A percentile compares a stretch with the other conserved stretches of the same genome.
phyloP scores from a whole-genome alignment of 2,888 invertebrate species.

The Elegia similella region DNA sequence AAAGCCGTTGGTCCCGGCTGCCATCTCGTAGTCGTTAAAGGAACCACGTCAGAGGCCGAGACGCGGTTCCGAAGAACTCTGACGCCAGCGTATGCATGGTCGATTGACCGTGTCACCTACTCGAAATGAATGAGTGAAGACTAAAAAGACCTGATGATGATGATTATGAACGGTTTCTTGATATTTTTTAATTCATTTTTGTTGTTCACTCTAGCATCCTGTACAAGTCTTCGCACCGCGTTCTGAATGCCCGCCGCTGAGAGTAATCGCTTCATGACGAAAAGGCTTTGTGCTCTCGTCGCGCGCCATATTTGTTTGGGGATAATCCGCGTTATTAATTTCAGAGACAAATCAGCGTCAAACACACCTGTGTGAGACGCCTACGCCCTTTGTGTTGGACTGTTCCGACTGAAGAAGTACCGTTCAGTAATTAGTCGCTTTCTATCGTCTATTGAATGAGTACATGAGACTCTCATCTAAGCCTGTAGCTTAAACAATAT shows the following conservation, averaged over 20 bases:
- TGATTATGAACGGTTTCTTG: no score
- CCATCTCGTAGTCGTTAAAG: no score
- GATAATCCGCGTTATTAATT: constrained; percentile 26
- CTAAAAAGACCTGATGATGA: no score
- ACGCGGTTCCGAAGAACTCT: no score
- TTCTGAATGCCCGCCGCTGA: constrained; percentile 25
- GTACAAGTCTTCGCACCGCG: neutral
- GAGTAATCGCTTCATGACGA: constrained; percentile 33
- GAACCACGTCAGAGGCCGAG: no score
- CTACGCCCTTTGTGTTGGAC: constrained; percentile 15
- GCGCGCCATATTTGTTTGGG: constrained; percentile 7
- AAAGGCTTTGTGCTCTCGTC: constrained; percentile 21
- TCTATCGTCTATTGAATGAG: neutral
- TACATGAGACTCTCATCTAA: neutral
- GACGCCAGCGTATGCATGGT: no score
- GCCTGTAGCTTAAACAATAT: no score
- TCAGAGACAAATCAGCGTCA: constrained; percentile 23
- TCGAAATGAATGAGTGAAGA: no score
- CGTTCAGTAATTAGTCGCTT: constrained; percentile 7
- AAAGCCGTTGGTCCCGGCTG: no score
- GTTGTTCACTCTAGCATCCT: no score
- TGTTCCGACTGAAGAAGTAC: neutral
- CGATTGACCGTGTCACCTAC: no score
- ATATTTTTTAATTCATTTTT: no score
- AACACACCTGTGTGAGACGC: constrained; percentile 14